Evolutionary conservation across 2,113 vertebrate genomes (phyloP), one percentile per base, ranked within the genome.

Genomic region (Phodopus roborovskii): DNA sequence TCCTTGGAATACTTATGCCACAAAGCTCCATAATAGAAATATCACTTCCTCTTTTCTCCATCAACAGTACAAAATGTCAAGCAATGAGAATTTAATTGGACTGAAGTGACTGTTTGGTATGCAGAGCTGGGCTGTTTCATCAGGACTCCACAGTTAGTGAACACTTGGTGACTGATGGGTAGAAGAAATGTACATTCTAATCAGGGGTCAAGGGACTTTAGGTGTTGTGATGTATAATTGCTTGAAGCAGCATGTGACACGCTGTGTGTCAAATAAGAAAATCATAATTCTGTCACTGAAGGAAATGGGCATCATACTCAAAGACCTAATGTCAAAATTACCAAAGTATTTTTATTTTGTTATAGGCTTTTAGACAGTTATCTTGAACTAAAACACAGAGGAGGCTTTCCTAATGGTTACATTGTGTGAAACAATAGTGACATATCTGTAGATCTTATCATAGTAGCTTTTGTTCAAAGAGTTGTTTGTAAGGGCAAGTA

Each of bases 41-140:
- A 26, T 42, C 53, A 94, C 95, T 98, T 94, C n/a, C 88, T 94
- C 96, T 56, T 96, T 64, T 50, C 97, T 98, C 95, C 87, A 70
- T 92, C 74, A 96, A 96, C 87, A 97, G 94, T 95, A 71, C 9
- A 36, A 91, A 92, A 97, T 98, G 97, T 95, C 97, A 97, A 0
- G 58, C 91, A 95, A 96, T 98, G 97, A 97, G 97, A 96, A 98
- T 96, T 96, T 97, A 98, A 98, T 97, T 98, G 96, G 94, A 90
- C 96, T 98, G 94, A 98, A 98, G 93, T 98, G 95, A 98, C 86
- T 97, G 96, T 98, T 96, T 98, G 98, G 97, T 95, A 97, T 97
- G 83, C 94, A 97, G 97, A 97, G 94, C 93, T 95, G 97, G 98
- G 97, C 96, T 97, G 94, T 98, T 93, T 98, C 98, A 98, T 98